Conservation (phyloP, 1,140 invertebrate genomes). For the Drosophila eugracilis region DNA sequence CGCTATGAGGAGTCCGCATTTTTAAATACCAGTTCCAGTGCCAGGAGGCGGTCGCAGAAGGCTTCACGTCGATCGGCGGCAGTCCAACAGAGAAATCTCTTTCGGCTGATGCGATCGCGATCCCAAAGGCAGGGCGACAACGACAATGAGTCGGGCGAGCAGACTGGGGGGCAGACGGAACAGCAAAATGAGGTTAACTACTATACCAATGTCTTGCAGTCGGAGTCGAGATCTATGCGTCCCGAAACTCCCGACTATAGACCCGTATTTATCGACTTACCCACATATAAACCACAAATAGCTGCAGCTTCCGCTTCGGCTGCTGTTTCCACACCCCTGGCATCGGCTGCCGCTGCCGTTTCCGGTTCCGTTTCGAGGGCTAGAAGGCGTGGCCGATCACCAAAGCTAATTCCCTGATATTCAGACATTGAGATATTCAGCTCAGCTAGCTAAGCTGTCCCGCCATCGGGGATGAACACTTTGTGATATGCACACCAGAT, state of each 20-base stretch:
- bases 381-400: slow-evolving; percentile 46
- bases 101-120: slow-evolving; percentile 61
- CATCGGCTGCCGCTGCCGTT: neutral
- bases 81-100: slow-evolving; percentile 67
- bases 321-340: neutral
- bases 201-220: slow-evolving; percentile 69
- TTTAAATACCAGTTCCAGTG: slow-evolving; percentile 31
- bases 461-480: slow-evolving; percentile 54
- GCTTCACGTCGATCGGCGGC: slow-evolving; percentile 14
- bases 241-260: slow-evolving; percentile 74
- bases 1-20: slow-evolving; percentile 76
- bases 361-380: slow-evolving; percentile 16
- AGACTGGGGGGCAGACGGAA: neutral
- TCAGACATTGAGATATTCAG: no score
- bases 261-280: slow-evolving; percentile 77
- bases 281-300: slow-evolving; percentile 71
- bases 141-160: neutral
- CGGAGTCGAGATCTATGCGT: slow-evolving; percentile 70
- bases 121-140: slow-evolving; percentile 16
- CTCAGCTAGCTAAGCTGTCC: slow-evolving; percentile 2
- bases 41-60: neutral
- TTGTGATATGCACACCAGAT: slow-evolving; percentile 63
- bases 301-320: neutral
- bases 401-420: neutral
- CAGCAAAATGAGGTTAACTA: slow-evolving; percentile 61